Percentiles rank a stretch among this genome's conserved stretches.
These are phyloP conservation scores for Solen grandis DNA, from an alignment of 1,140 invertebrate species.

Conservation along the genomic window DNA sequence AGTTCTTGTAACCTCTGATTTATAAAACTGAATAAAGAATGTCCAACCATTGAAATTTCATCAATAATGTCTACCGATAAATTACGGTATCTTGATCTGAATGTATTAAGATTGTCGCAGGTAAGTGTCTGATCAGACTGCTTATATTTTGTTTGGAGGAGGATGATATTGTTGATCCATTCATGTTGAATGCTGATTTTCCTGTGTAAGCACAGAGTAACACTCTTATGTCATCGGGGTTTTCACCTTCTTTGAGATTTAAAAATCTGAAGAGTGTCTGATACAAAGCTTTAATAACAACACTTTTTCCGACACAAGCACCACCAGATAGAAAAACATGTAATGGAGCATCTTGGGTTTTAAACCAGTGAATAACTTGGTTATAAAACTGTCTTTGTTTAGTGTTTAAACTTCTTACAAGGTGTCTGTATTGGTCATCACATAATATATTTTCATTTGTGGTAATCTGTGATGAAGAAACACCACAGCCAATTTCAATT, in stretches of 20 bases:
- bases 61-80: conserved; percentile 56
- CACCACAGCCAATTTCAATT: too few species aligned
- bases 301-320: conserved; percentile 50
- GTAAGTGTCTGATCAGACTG: conserved; percentile 50
- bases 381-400: conserved; percentile 7
- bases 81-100: neutral
- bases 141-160: conserved; percentile 44
- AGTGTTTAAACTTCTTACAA: neutral
- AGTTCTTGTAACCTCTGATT: conserved; percentile 56
- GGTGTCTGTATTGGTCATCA: neutral
- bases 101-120: conserved; percentile 44
- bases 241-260: conserved; percentile 8
- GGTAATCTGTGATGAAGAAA: too few species aligned
- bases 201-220: conserved; percentile 46
- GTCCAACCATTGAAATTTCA: conserved; percentile 64
- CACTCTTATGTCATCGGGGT: conserved; percentile 23
- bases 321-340: conserved; percentile 3
- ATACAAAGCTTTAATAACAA: conserved; percentile 34
- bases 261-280: too few species aligned
- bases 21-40: conserved; percentile 58
- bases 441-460: too few species aligned
- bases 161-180: conserved; percentile 12
- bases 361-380: neutral
- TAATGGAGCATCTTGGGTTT: neutral
- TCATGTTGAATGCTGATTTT: conserved; percentile 44